Conservation (phyloP, 2,113 vertebrate genomes). For the Aegypius monachus region DNA sequence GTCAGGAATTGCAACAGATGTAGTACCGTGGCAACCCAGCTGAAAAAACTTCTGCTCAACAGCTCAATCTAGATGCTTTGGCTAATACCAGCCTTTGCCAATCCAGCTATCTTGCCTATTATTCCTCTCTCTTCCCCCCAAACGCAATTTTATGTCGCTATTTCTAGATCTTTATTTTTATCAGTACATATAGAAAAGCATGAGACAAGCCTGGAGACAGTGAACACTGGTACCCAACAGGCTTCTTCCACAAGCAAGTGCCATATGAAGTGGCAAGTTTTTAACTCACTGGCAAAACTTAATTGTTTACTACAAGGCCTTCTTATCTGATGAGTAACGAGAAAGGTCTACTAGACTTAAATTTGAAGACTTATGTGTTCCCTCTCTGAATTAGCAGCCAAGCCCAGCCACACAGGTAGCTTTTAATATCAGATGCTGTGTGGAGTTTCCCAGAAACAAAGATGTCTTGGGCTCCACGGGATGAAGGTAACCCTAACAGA, state of each 20-base stretch:
- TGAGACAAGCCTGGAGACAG: not conserved
- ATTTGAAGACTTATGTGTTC: not conserved
- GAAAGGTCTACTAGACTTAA: not conserved
- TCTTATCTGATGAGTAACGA: not conserved
- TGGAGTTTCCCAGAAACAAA: not conserved
- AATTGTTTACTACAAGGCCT: not conserved
- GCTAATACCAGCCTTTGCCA: not conserved
- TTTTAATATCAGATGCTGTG: not conserved
- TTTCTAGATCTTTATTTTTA: not conserved
- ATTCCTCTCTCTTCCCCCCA: not conserved
- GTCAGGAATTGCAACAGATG: conserved; percentile 27
- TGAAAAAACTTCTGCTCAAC: not conserved
- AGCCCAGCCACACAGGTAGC: not conserved
- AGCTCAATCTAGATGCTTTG: not conserved
- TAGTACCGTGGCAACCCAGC: not conserved
- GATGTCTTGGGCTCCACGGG: not conserved
- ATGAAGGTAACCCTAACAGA: not conserved
- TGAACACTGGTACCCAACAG: not conserved
- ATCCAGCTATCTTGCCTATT: not conserved
- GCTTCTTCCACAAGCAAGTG: not conserved
- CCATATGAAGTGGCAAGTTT: not conserved
- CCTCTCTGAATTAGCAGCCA: not conserved
- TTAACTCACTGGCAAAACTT: not conserved
- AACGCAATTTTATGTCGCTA: not conserved
- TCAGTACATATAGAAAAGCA: not conserved